Evolutionary conservation across 1,140 invertebrate species (phyloP), one percentile per base, ranked within the genome.

Genomic region (Drosophila pallidifrons): DNA sequence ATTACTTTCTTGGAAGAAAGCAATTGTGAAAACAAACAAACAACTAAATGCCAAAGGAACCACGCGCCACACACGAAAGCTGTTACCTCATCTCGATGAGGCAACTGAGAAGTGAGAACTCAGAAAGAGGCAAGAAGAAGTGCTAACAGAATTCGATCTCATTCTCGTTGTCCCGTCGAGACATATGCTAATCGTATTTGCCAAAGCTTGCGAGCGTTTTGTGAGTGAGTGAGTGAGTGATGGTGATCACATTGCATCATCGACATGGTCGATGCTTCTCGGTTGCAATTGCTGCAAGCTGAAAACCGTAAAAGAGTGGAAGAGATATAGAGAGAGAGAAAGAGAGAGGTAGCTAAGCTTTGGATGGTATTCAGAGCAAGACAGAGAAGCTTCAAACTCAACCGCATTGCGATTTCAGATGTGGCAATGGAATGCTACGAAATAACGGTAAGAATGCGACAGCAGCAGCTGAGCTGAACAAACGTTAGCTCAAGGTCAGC

Each of bases 361-460:
- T 25, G 20, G 0, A 25, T 58, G 69, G 77, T 91, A 91, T 91
- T 87, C 82, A 91, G 87, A 91, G 87, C 87, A 91, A 91, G 81
- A 91, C 87, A 63, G 57, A 54, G 28, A 30, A 28, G 41, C 15
- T 32, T 51, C 63, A 68, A 25, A 25, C 20, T 4, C 0, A 25
- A 70, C 67, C 70, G 72, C 72, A 71, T 61, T 71, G 67, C 72
- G 38, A 35, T 16, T 52, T 10, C 16, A 10, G 20, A 25, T 77
- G 45, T 71, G 58, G 55, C 60, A 64, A 77, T 64, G 49, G 60
- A 77, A 28, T 54, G 61, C 16, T 64, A 10, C 35, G 15, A 83
- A 74, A 67, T 75, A 75, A 75, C 72, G 66, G 72, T 75, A 57
- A 75, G 71, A 74, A 74, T 74, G 71, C 57, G 65, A 74, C 47